Base-by-base conservation (phyloP, 2,888 invertebrate genomes). In the Synanthedon formicaeformis region DNA sequence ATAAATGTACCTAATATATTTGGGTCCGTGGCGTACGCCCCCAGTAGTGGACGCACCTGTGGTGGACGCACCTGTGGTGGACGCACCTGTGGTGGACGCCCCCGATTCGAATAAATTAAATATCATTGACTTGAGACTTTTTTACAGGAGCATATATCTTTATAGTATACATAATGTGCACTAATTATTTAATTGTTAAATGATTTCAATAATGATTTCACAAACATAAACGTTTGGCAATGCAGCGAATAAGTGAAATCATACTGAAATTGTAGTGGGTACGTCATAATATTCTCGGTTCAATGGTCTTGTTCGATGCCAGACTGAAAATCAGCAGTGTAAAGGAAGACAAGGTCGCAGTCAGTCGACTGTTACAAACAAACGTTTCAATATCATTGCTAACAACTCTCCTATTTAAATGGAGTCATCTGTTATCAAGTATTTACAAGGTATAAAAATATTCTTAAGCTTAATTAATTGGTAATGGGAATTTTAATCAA, bases 291-390 rank as follows among this genome's bases (percentile, higher is more conserved):
- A 62, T 76, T 75, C 61, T 71, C 73, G 78, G 76, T 78, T 77
- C 77, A 78, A 73, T 77, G 78, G 64, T 67, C 40, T 50, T 27
- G 40, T 70, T 72, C 71, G 73, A 71, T 73, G 69, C 63, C 73
- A 73, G 70, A 72, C 73, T 78, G 71, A 78, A 81, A 78, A 75
- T 66, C 59, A 61, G 59, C 64, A 60, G 64, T 67, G 63, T 66
- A 75, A 79, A 78, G 63, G 72, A 73, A 78, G 71, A 71, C 83
- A 81, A 83, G 82, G 82, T 75, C 79, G 66, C 60, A 77, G 57
- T 57, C 71, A 79, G 59, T 64, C 71, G 65, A 78, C 77, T 79
- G 77, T 78, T 76, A 75, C 76, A 63, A 59, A 68, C 65, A 70
- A 73, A 66, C 64, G 66, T 67, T 78, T 73, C 68, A 72, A 71